Conservation (phyloP, 1,140 invertebrate species). For the Temnothorax longispinosus region DNA sequence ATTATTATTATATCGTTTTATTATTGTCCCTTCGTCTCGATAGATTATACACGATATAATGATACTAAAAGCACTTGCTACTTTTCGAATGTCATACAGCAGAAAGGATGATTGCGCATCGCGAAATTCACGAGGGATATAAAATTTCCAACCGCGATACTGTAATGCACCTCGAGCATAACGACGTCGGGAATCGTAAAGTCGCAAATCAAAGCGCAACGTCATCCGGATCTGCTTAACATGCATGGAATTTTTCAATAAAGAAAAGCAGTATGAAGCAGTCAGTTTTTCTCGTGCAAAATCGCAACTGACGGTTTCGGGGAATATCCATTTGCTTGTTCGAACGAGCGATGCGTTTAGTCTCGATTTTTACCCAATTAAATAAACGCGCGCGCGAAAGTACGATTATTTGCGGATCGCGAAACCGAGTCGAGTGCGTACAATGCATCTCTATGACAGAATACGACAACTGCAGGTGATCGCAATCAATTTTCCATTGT, state of each 20-base stretch:
- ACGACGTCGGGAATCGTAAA: slow-evolving; percentile 23
- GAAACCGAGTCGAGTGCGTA: neutral
- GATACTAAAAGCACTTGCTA: neutral
- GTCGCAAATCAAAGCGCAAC: slow-evolving; percentile 35
- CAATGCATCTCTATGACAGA: neutral
- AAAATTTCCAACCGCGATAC: slow-evolving; percentile 14
- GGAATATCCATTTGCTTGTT: neutral
- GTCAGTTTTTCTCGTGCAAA: neutral
- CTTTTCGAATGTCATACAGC: neutral
- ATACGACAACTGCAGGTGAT: neutral
- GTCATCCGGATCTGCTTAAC: slow-evolving; percentile 29
- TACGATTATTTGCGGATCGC: neutral
- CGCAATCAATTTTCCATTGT: slow-evolving; percentile 20
- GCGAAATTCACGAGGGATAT: neutral
- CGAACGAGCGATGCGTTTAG: neutral
- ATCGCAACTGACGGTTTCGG: neutral
- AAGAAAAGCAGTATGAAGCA: neutral
- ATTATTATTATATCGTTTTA: too few species aligned
- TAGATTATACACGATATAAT: neutral
- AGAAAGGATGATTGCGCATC: neutral
- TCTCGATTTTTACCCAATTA: slow-evolving; percentile 12
- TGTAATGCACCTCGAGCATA: neutral
- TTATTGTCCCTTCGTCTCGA: neutral
- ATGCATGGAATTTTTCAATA: slow-evolving; percentile 61
- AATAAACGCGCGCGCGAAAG: slow-evolving; percentile 7